These are phyloP conservation scores for Acromyrmex echinatior DNA, from an alignment of 1,140 invertebrate species.

Conservation along the genomic window DNA sequence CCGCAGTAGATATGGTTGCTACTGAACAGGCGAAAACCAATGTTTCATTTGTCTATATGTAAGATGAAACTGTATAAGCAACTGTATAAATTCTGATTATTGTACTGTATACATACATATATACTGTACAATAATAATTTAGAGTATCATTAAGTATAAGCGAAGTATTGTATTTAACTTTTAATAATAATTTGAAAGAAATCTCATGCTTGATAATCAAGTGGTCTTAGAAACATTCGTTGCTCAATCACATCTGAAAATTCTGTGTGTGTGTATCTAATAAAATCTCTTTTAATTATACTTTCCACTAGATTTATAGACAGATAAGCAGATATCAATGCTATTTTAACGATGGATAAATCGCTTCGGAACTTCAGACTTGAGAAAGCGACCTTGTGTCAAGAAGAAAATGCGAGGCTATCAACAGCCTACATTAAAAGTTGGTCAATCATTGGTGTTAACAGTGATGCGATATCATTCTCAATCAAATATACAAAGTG, in stretches of 20 bases:
- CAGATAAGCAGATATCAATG: slow-evolving; percentile 3
- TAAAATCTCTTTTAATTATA: background rate
- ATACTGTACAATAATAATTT: no score
- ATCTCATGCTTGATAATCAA: background rate
- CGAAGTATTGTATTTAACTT: background rate
- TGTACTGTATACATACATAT: no score
- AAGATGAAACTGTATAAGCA: background rate
- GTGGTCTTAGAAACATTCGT: background rate
- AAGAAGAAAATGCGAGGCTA: background rate
- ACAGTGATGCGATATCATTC: slow-evolving; percentile 13
- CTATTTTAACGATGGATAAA: background rate
- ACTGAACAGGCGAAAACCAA: slow-evolving; percentile 11
- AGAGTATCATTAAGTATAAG: background rate
- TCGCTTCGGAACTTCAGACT: background rate
- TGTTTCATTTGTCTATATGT: background rate
- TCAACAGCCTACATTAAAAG: background rate
- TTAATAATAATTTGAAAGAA: slow-evolving; percentile 1
- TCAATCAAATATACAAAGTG: background rate
- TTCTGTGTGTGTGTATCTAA: background rate
- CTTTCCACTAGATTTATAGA: slow-evolving; percentile 6
- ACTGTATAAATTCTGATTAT: background rate
- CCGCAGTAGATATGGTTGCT: slow-evolving; percentile 35
- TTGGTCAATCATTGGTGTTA: background rate
- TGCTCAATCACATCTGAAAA: background rate
- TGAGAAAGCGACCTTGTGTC: slow-evolving; percentile 24